These are phyloP conservation scores for Boloria euphrosyne DNA, from an alignment of 2,888 invertebrate species.

Conservation along the genomic window DNA sequence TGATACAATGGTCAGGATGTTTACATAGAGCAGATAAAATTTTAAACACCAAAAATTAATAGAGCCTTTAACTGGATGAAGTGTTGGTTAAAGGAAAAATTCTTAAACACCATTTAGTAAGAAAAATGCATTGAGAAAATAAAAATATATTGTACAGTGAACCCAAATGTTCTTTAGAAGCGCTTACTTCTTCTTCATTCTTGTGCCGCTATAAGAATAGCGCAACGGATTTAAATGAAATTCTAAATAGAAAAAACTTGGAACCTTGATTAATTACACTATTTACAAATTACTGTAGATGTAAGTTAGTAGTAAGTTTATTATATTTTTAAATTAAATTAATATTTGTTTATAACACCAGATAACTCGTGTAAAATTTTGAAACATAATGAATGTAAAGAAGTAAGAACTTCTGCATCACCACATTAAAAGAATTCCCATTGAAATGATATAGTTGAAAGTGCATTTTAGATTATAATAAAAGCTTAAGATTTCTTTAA, in stretches of 20 bases:
- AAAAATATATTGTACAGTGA: conserved; percentile 9
- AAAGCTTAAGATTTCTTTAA: neutral
- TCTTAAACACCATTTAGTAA: conserved; percentile 9
- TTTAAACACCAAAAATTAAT: conserved; percentile 5
- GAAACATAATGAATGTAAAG: neutral
- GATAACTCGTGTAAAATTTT: too few species aligned
- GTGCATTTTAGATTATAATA: neutral
- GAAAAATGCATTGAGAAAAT: neutral
- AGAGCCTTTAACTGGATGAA: conserved; percentile 5
- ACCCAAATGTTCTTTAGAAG: neutral
- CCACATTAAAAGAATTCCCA: too few species aligned
- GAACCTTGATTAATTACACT: too few species aligned
- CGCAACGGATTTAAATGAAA: too few species aligned
- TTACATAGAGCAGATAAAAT: conserved; percentile 6
- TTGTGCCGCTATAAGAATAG: too few species aligned
- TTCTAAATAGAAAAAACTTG: too few species aligned
- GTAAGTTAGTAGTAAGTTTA: too few species aligned
- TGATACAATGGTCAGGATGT: conserved; percentile 5
- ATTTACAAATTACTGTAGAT: too few species aligned
- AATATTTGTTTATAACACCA: too few species aligned
- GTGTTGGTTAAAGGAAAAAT: conserved; percentile 7
- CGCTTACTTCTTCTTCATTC: neutral
- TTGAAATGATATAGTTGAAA: neutral
- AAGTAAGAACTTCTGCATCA: neutral
- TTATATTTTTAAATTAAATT: too few species aligned